phyloP scores from a whole-genome alignment of 1,140 invertebrate genomes.

The Drosophila sp. region DNA sequence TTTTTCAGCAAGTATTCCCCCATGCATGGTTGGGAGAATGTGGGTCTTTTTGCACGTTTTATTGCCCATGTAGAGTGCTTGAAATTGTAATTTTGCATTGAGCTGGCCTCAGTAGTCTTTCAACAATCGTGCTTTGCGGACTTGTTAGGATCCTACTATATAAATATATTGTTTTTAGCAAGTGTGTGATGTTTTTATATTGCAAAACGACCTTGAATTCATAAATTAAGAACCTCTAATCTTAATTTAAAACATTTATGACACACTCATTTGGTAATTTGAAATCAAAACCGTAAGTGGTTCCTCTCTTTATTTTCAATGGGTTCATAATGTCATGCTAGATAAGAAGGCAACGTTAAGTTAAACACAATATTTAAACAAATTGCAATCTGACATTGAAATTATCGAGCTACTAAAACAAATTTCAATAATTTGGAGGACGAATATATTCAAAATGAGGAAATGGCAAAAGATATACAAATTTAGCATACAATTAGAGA shows the following conservation, averaged over 20 bases:
- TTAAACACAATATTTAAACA: neutral
- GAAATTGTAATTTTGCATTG: conserved; percentile 49
- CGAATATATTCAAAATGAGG: neutral
- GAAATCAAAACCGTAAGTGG: conserved; percentile 1
- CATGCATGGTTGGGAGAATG: conserved; percentile 47
- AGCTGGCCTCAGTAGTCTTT: conserved; percentile 54
- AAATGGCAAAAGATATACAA: neutral
- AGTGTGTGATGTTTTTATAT: neutral
- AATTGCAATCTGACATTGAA: conserved; percentile 3
- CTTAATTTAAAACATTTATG: neutral
- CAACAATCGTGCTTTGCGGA: conserved; percentile 57
- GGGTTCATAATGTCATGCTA: neutral
- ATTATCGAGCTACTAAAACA: neutral
- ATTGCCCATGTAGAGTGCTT: conserved; percentile 29
- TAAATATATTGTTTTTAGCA: neutral
- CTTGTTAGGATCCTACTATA: neutral
- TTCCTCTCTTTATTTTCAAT: neutral
- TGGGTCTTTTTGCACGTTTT: conserved; percentile 67
- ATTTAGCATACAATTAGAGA: neutral
- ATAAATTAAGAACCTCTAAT: neutral
- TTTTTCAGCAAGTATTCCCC: conserved; percentile 17
- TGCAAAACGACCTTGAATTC: conserved; percentile 5
- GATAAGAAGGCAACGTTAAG: neutral
- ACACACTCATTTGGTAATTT: conserved; percentile 1
- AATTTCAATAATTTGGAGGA: neutral